Evolutionary conservation across 2,888 invertebrate species (phyloP).

Genomic region (Chalcosyrphus nemorum): DNA sequence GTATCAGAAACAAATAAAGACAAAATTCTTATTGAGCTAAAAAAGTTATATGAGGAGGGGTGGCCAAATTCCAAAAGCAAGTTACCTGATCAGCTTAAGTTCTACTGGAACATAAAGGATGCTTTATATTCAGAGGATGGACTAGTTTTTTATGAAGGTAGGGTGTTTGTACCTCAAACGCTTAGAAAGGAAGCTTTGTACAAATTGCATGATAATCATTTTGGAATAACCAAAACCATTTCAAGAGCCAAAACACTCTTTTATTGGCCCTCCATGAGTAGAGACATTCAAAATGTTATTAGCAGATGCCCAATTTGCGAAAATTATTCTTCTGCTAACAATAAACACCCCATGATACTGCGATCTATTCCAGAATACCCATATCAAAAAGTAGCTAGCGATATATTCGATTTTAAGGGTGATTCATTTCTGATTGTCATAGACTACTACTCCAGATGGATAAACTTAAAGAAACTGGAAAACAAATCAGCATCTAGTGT

Average conservation of each 20-base stretch:
- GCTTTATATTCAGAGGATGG: background rate
- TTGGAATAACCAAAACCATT: no score
- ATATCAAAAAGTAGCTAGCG: background rate
- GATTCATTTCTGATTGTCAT: background rate
- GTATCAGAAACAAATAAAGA: background rate
- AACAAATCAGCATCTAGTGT: background rate
- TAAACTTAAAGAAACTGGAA: background rate
- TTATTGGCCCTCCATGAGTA: background rate
- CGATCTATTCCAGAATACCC: background rate
- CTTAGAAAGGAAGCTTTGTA: background rate
- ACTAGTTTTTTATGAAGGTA: conserved; percentile 9
- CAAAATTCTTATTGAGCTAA: background rate
- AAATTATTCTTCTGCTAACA: background rate
- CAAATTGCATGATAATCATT: conserved; percentile 13
- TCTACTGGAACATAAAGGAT: background rate
- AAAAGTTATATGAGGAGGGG: background rate
- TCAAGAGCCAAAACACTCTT: background rate
- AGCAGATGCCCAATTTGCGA: background rate
- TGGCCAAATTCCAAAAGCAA: conserved; percentile 5
- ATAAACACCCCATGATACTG: background rate
- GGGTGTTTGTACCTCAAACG: conserved; percentile 1
- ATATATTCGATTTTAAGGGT: background rate
- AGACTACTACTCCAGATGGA: background rate
- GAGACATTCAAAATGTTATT: background rate
- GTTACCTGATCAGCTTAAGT: background rate